Evolutionary conservation across 1,140 invertebrate species (phyloP), one percentile per base, ranked within the genome.

Genomic region (Phymorhynchus buccinoides): DNA sequence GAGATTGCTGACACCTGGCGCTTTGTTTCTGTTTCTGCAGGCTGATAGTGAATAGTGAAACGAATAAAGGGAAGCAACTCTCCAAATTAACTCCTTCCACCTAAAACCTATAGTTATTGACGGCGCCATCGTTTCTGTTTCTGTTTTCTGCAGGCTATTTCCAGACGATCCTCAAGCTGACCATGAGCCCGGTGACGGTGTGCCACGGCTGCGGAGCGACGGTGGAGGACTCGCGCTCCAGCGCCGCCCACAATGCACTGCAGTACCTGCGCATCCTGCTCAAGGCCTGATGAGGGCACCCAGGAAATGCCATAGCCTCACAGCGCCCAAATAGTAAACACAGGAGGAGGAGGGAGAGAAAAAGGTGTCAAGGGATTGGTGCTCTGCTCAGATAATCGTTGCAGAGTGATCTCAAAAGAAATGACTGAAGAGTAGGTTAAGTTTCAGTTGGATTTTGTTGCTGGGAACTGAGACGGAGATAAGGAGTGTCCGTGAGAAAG

Each of bases 231-330:
- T 97, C 98, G 30, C 96, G 98, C 93, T 94, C 95, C 1, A 95
- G 95, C 86, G 97, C 97, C 39, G 97, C 98, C 39, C 96, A 96
- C 90, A 97, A 98, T 93, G 97, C 97, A 82, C 94, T 99, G 75
- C 96, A 98, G 92, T 99, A 98, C 94, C 95, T 99, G 41, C 97
- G 97, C 94, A 96, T 98, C 82, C 98, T 99, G 97, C 98, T 97
- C 87, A 97, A 62, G 56, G 18, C 87, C 68, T 91, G 90, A 89
- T 88, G 27, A 80, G 84, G 85, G 75, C 82, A 78, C 90, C 91
- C 91, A 91, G 91, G 91, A 90, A 85, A 88, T 90, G 83, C 79
- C 88, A 91, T 91, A 91, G 90, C 90, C 90, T 92, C 89, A 91
- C 89, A 85, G 84, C 90, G 88, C 82, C 87, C 88, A 91, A 89